Evolutionary conservation across 2,888 invertebrate species (phyloP), one percentile per base, ranked within the genome.

Genomic region (Harpalus rufipes): DNA sequence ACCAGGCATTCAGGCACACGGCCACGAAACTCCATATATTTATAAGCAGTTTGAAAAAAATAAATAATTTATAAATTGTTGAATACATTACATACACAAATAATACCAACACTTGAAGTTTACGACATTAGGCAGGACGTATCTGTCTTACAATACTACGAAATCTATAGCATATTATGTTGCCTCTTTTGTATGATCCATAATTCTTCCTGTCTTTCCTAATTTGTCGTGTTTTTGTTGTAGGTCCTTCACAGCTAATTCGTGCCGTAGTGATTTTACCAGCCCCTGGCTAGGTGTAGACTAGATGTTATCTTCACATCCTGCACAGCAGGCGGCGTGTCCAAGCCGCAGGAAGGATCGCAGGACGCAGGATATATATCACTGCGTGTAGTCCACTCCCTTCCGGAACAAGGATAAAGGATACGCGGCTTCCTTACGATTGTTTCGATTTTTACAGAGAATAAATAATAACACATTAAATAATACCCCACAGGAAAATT

Each of bases 321-420:
- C 72, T 63, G 63, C 68, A 41, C 68, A 41, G 68, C 68, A 72
- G 68, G 68, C 44, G 44, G 44, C 44, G 44, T 51, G 44, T 51
- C 44, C 44, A 12, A 72, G 68, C 72, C 32, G 72, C 44, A 74
- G 79, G 41, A 61, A 51, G 44, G 44, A 51, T 51, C 44, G 44
- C 44, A 51, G 44, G 44, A 51, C 44, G 44, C 44, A 59, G 41
- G 59, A 61, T 39, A 61, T 79, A 59, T 61, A 79, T 79, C 79
- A 79, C 61, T 79, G 18, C 68, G 59, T 16, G 59, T 32, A 18
- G 25, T 56, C 25, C 79, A 79, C 79, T 39, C 79, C 78, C 79
- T 61, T 79, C 79, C 79, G 79, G 16, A 39, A 39, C 79, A 21
- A 32, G 32, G 32, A 32, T 32, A 32, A 32, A 32, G 32, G 32